Conservation (phyloP, 2,113 vertebrate genomes). For the Xiphophorus hellerii region DNA sequence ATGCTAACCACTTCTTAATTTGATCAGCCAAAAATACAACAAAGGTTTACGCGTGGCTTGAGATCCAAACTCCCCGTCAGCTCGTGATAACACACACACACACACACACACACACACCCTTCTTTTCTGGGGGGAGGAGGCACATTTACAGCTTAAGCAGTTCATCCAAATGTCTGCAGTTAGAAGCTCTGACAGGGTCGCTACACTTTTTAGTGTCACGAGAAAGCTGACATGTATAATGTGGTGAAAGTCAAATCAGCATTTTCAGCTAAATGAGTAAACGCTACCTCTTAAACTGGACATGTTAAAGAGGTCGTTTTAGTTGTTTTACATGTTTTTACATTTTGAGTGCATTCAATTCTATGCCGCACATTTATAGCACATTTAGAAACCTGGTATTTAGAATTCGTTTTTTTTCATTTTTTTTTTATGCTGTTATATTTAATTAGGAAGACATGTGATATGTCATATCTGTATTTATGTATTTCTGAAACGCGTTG, state of each 20-base stretch:
- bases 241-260: background rate
- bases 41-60: background rate
- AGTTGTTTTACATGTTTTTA: background rate
- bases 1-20: conserved; percentile 2
- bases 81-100: background rate
- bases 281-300: background rate
- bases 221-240: background rate
- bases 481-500: background rate
- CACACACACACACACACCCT: no score
- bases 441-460: background rate
- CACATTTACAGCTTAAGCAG: background rate
- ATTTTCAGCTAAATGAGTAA: background rate
- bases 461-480: background rate
- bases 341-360: background rate
- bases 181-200: background rate
- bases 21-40: background rate
- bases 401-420: no score
- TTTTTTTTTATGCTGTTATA: background rate
- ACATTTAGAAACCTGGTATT: no score
- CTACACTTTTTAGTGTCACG: background rate
- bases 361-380: no score
- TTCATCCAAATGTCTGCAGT: background rate
- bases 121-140: background rate
- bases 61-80: background rate
- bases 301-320: background rate